A percentile compares a stretch with the other conserved stretches of the same genome.
Conservation (phyloP, 30 jellyfish, hydroid and myxozoan genomes). For the Pelagia noctiluca region DNA sequence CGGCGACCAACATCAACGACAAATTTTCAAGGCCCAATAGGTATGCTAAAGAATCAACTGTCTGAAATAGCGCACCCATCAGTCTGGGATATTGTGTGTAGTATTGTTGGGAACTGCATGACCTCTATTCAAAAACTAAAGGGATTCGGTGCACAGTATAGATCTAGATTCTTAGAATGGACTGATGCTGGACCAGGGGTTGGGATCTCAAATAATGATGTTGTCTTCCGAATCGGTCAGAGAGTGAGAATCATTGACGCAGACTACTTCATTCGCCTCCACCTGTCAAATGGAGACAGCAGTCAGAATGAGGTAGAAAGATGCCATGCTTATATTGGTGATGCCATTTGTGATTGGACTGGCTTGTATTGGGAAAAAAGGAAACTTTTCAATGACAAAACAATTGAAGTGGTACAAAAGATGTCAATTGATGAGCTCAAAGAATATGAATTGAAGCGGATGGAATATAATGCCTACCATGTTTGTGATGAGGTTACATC, state of each 20-base stretch:
- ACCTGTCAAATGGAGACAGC: constrained; percentile 14
- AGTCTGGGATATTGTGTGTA: too few relatives aligned
- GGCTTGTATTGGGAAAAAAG: constrained; percentile 3
- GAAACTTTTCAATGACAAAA: background rate
- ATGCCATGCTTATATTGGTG: constrained; percentile 2
- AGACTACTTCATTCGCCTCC: constrained; percentile 22
- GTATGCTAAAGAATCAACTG: too few relatives aligned
- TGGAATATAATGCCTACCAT: constrained; percentile 19
- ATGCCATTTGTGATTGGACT: constrained; percentile 25
- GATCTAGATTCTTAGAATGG: background rate
- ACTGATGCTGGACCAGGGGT: constrained; percentile 26
- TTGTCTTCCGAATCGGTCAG: background rate
- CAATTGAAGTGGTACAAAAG: constrained; percentile 1
- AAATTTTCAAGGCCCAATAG: too few relatives aligned
- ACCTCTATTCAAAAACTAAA: too few relatives aligned
- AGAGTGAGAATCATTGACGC: constrained; percentile 3
- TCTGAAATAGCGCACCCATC: too few relatives aligned
- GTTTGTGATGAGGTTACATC: constrained; percentile 28
- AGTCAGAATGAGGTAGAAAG: constrained; percentile 12
- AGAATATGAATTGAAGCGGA: constrained; percentile 7
- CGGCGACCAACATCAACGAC: too few relatives aligned
- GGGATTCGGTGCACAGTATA: too few relatives aligned
- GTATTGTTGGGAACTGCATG: too few relatives aligned
- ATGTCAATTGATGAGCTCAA: background rate
- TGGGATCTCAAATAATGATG: constrained; percentile 18